Percentiles rank a stretch among this genome's conserved stretches.
Evolutionary conservation across 92 coral and sea anemone species (phyloP).

Genomic region (Zoanthus sociatus): DNA sequence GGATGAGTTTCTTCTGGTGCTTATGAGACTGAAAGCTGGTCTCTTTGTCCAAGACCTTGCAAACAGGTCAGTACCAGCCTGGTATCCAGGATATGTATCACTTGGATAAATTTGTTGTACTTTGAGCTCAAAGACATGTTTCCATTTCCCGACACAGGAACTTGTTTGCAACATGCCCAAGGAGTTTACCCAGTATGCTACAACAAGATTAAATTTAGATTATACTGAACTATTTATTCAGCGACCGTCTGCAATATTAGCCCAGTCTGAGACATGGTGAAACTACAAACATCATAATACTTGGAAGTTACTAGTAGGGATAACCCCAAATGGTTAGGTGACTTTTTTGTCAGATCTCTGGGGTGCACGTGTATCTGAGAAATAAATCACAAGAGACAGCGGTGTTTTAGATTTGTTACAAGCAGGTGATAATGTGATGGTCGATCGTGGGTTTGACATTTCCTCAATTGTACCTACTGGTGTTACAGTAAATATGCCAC

Average conservation of each 20-base stretch:
- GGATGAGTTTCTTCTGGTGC: slow-evolving; percentile 56
- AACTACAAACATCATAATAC: slow-evolving; percentile 60
- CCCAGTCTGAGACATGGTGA: slow-evolving; percentile 66
- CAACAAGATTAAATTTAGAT: slow-evolving; percentile 60
- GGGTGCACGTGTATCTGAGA: slow-evolving; percentile 65
- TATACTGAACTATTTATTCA: slow-evolving; percentile 61
- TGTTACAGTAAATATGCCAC: slow-evolving; percentile 69
- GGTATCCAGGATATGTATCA: slow-evolving; percentile 44
- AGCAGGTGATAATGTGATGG: slow-evolving; percentile 72
- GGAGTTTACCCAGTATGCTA: slow-evolving; percentile 60
- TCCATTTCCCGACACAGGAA: slow-evolving; percentile 61
- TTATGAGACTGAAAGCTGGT: slow-evolving; percentile 65
- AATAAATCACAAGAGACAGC: slow-evolving; percentile 56
- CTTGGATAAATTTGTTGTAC: slow-evolving; percentile 67
- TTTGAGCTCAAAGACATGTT: slow-evolving; percentile 55
- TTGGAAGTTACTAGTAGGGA: slow-evolving; percentile 58
- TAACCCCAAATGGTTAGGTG: slow-evolving; percentile 66
- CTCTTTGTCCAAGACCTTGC: slow-evolving; percentile 60
- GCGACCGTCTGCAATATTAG: slow-evolving; percentile 64
- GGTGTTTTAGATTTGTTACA: slow-evolving; percentile 52
- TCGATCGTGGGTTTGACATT: slow-evolving; percentile 78
- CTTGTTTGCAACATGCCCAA: slow-evolving; percentile 59
- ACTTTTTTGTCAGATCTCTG: slow-evolving; percentile 59
- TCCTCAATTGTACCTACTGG: slow-evolving; percentile 54
- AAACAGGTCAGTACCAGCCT: slow-evolving; percentile 53